These are phyloP conservation scores for Ophiodon elongatus DNA, from an alignment of 2,113 vertebrate genomes.

Conservation along the genomic window DNA sequence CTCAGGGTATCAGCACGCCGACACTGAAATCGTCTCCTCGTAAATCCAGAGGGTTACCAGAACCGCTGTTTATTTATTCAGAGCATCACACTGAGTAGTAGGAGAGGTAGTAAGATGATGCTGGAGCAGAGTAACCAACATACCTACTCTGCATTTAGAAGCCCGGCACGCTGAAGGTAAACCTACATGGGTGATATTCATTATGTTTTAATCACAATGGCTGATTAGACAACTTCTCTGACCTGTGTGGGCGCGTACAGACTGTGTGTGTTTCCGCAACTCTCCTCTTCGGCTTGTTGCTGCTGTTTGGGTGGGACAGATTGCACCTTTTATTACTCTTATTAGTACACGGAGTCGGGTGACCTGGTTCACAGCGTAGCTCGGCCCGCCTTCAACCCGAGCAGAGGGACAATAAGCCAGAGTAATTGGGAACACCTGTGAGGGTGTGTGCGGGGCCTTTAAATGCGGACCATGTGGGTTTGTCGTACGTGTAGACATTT, in stretches of 20 bases:
- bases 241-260: neutral
- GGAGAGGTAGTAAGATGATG: neutral
- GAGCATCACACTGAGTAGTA: constrained; percentile 17
- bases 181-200: neutral
- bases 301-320: neutral
- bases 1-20: constrained; percentile 47
- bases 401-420: neutral
- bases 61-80: constrained; percentile 64
- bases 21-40: constrained; percentile 52
- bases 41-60: constrained; percentile 49
- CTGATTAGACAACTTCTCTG: neutral
- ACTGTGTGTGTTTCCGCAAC: neutral
- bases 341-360: neutral
- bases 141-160: neutral
- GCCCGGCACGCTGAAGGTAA: neutral
- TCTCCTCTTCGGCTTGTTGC: neutral
- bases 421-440: neutral
- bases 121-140: neutral
- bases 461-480: neutral
- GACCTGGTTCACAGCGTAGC: neutral
- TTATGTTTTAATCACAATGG: neutral
- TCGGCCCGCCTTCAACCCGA: neutral
- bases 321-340: neutral
- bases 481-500: neutral
- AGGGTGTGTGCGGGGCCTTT: neutral